Base-by-base conservation (phyloP, 2,113 vertebrate genomes). In the Progne subis region DNA sequence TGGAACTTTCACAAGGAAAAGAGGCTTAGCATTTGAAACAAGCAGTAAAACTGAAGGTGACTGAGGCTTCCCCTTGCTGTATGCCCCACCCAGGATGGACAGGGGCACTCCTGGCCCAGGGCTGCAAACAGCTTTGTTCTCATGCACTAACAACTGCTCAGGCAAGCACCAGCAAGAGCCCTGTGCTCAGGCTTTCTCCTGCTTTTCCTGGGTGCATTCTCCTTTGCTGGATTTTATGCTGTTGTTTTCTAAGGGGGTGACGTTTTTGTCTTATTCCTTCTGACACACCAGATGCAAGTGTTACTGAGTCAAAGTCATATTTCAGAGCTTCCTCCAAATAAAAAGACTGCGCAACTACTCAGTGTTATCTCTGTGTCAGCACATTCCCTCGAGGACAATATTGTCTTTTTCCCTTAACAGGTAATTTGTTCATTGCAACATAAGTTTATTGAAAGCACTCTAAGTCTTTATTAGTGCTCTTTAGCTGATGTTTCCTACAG, bases 371-470 rank as follows among this genome's bases (percentile, higher is more conserved):
- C 78, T 74, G 29, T 88, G 86, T 94, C 79, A 83, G 87, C 86
- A 91, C 57, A 82, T 88, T 94, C 89, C 94, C 83, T 59, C 1
- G 1, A 88, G 94, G 94, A 75, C 59, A 88, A 81, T 63, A 82
- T 24, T 76, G 76, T 70, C 80, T 92, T 96, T 93, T 83, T 77
- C 70, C 60, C 78, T 69, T 65, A 84, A 63, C 53, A 90, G 41
- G 94, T 96, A 91, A 96, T 97, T 97, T 96, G 86, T 80, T 88
- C 93, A 75, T 89, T 90, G 78, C 87, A 83, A 88, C 77, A 82
- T 50, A 75, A 80, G 90, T 95, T 94, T 95, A 88, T 83, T 83
- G 92, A 92, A 95, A 95, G 81, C 86, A 88, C 84, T 94, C 69
- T 7, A 23, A 88, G 61, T 91, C 75, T 96, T 96, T 95, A 93